These are phyloP conservation scores for Arrhamphus sclerolepis DNA, from an alignment of 2,797 vertebrate genomes.

Conservation along the genomic window DNA sequence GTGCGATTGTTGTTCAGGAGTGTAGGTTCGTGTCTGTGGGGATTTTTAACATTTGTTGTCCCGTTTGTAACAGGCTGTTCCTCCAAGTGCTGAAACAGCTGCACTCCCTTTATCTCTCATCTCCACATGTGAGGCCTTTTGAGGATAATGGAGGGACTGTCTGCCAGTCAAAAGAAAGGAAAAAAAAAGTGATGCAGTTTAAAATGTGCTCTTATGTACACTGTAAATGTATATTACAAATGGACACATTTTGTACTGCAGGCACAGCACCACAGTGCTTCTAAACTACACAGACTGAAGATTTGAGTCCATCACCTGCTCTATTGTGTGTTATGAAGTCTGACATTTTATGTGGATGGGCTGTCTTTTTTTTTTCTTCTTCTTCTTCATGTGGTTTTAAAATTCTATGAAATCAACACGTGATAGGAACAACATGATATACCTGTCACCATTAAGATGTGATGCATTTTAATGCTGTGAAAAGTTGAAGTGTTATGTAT, in stretches of 20 bases:
- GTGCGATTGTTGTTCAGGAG: slow-evolving; percentile 20
- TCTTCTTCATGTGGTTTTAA: slow-evolving; percentile 43
- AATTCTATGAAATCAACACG: slow-evolving; percentile 53
- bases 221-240: slow-evolving; percentile 44
- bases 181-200: slow-evolving; percentile 54
- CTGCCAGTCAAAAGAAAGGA: slow-evolving; percentile 42
- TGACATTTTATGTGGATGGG: slow-evolving; percentile 41
- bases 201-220: slow-evolving; percentile 55
- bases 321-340: slow-evolving; percentile 56
- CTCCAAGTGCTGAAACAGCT: slow-evolving; percentile 61
- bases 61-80: slow-evolving; percentile 29
- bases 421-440: slow-evolving; percentile 57
- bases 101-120: slow-evolving; percentile 33
- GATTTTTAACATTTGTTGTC: slow-evolving; percentile 30
- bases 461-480: slow-evolving; percentile 58
- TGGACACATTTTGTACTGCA: slow-evolving; percentile 70
- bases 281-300: slow-evolving; percentile 40
- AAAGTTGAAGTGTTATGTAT: slow-evolving; percentile 60
- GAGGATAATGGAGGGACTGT: slow-evolving; percentile 39
- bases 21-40: slow-evolving; percentile 42
- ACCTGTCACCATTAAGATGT: slow-evolving; percentile 63
- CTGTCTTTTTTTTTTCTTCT: slow-evolving; percentile 47
- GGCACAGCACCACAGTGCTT: slow-evolving; percentile 65
- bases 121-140: slow-evolving; percentile 52
- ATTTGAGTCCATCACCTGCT: slow-evolving; percentile 47